A percentile compares a stretch with the other conserved stretches of the same genome.
Conservation (phyloP, 2,888 invertebrate species). For the Oligia fasciuncula region DNA sequence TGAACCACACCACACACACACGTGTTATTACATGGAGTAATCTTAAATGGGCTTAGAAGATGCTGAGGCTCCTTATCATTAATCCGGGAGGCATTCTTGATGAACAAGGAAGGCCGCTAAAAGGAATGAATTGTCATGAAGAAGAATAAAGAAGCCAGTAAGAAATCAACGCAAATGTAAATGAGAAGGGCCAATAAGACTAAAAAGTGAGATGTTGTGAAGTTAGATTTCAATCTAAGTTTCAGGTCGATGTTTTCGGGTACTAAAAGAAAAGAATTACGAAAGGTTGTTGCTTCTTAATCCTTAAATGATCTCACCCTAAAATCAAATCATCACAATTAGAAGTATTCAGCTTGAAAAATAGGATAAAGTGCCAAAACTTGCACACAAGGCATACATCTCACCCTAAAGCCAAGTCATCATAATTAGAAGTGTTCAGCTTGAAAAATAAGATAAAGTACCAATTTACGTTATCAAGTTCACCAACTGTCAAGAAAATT, state of each 20-base stretch:
- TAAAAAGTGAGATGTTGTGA: not conserved
- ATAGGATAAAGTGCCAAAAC: too few relatives aligned
- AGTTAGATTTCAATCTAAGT: too few relatives aligned
- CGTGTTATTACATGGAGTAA: not conserved
- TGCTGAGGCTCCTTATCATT: not conserved
- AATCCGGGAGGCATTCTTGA: not conserved
- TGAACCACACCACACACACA: too few relatives aligned
- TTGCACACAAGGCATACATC: not conserved
- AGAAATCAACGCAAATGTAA: not conserved
- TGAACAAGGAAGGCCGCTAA: not conserved
- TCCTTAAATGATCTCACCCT: too few relatives aligned
- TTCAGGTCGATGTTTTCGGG: too few relatives aligned
- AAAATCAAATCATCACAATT: too few relatives aligned
- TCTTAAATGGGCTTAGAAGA: not conserved
- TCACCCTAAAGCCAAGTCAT: not conserved
- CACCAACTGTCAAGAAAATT: conserved; percentile 42
- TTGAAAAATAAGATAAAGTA: conserved; percentile 28
- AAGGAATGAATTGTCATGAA: not conserved
- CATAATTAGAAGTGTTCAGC: conserved; percentile 10
- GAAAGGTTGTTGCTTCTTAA: not conserved
- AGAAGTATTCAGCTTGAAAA: too few relatives aligned
- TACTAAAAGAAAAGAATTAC: not conserved
- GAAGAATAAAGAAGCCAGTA: not conserved
- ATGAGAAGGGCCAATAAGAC: too few relatives aligned
- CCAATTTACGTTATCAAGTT: conserved; percentile 38